phyloP scores from a whole-genome alignment of 2,888 invertebrate species.

The Ochlodes sylvanus region DNA sequence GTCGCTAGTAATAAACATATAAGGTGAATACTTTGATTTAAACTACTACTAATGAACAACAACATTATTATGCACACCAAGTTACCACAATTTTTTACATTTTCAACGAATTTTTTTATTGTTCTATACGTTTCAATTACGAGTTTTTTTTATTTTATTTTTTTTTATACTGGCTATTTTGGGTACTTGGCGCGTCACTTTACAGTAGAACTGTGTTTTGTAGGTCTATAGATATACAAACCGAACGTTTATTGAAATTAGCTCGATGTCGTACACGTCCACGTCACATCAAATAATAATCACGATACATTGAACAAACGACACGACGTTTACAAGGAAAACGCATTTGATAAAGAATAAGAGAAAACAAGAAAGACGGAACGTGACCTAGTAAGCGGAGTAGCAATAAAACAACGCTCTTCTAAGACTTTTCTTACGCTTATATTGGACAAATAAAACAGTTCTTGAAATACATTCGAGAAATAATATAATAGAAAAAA shows the following conservation, averaged over 20 bases:
- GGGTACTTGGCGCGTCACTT: no score
- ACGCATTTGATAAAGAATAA: constrained; percentile 14
- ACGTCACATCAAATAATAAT: not conserved
- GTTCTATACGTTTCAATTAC: no score
- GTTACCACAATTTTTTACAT: no score
- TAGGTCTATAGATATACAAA: no score
- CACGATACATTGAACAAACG: not conserved
- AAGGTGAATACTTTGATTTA: no score
- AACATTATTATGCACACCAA: no score
- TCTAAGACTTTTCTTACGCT: constrained; percentile 12
- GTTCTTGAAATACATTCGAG: not conserved
- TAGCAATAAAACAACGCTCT: not conserved
- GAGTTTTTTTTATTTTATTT: no score
- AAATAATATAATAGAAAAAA: not conserved
- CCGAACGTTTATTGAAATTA: not conserved
- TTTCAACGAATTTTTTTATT: no score
- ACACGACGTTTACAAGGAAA: constrained; percentile 15
- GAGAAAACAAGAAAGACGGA: constrained; percentile 10
- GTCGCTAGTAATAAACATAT: no score
- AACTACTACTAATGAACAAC: no score
- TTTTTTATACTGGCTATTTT: no score
- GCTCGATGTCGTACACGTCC: not conserved
- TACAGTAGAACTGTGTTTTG: no score
- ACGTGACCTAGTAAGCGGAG: constrained; percentile 9
- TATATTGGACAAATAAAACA: constrained; percentile 4